phyloP scores from a whole-genome alignment of 2,797 vertebrate species.

The Melanotaenia pygmaea region DNA sequence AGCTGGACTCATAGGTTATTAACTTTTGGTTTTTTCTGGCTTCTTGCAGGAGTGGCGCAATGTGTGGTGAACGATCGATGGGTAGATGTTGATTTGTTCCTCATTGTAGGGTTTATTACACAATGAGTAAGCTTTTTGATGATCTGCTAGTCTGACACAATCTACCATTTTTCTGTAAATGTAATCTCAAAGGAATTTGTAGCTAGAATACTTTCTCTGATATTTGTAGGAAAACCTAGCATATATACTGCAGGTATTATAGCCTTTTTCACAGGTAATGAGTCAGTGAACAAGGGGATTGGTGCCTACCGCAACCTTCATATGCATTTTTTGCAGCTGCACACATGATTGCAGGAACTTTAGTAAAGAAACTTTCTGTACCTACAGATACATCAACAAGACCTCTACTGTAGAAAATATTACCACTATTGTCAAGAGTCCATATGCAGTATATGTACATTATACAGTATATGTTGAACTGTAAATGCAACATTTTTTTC shows the following conservation, averaged over 20 bases:
- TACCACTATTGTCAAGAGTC: constrained; percentile 10
- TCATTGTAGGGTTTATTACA: constrained; percentile 28
- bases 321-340: constrained; percentile 30
- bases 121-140: constrained; percentile 22
- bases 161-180: constrained; percentile 28
- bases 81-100: constrained; percentile 27
- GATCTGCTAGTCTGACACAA: constrained; percentile 26
- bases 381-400: constrained; percentile 33
- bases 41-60: constrained; percentile 45
- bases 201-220: constrained; percentile 43
- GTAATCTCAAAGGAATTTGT: constrained; percentile 23
- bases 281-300: constrained; percentile 34
- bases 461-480: constrained; percentile 14
- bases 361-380: constrained; percentile 36
- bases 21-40: constrained; percentile 37
- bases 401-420: constrained; percentile 49
- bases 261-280: constrained; percentile 45
- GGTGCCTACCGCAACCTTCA: constrained; percentile 21
- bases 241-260: constrained; percentile 14
- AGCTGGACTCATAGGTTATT: constrained; percentile 47
- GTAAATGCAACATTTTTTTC: not conserved
- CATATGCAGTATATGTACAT: constrained; percentile 9
- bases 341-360: constrained; percentile 27
- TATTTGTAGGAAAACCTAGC: constrained; percentile 36
- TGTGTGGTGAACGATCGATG: constrained; percentile 41